Evolutionary conservation across 2,888 invertebrate genomes (phyloP), one percentile per base, ranked within the genome.

Genomic region (Catocala sponsa): DNA sequence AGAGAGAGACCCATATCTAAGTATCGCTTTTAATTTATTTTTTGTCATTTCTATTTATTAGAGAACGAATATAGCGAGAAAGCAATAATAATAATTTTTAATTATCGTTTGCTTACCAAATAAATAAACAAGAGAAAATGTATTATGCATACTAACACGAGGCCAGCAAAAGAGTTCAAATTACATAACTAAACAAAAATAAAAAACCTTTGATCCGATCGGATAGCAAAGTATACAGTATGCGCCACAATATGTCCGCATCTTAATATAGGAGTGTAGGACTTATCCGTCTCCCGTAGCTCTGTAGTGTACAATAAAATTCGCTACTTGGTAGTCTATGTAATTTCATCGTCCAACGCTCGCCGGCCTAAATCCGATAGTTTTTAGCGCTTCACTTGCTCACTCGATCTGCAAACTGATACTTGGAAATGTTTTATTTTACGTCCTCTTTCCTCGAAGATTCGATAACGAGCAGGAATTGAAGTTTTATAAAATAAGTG

Each of bases 301-400:
- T 43, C 9, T n/a, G 59, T 63, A 54, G 55, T 58, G 63, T 56
- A 9, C 12, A 51, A 38, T 52, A 53, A 12, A 32, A 53, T 72
- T 33, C 6, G 15, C 42, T 53, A 53, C 58, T 58, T 43, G 48
- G 42, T 58, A 54, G 66, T 54, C 63, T 25, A 57, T 64, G 52
- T 63, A 72, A 72, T 72, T 72, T 72, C 70, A 72, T 54, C 70
- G 73, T 72, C 63, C 49, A 54, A 60, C 70, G 72, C 72, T 10
- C 51, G 59, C 25, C 55, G 70, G 65, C 65, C 54, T 44, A 44
- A 58, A 55, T 60, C 60, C 41, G 35, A 63, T 70, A 59, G 60
- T 61, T 70, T 59, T 72, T 42, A 67, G 48, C 58, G 70, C 67
- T 72, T 61, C 51, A 49, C 55, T 60, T 43, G 67, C 32, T 51